Base-by-base conservation (phyloP, 1,140 invertebrate genomes). In the Drosophila elegans region DNA sequence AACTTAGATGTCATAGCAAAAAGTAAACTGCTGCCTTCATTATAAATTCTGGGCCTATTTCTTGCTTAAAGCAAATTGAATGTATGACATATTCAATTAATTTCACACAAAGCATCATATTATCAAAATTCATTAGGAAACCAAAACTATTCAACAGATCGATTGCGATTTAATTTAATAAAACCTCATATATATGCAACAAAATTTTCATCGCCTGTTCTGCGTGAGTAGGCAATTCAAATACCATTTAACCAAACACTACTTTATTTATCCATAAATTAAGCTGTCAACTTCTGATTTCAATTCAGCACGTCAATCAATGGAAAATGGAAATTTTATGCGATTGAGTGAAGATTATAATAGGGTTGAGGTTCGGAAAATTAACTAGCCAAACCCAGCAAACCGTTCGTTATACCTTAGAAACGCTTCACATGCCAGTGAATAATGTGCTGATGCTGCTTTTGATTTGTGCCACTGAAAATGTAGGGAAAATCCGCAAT, bases 391-490 rank as follows among this genome's bases (percentile, higher is more conserved):
- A 39, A 63, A 44, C 25, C 27, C 12, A 3, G 13, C 21, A 6
- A n/a, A 60, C 73, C 25, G n/a, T 52, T 74, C 59, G 34, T 29
- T 41, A 38, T 51, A 55, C 68, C 66, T 57, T 9, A 9, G 25
- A 12, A 44, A 36, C 29, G 38, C 38, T 44, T 55, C 51, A 69
- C 63, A 56, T 36, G 34, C 27, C 51, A 64, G 57, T 51, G 66
- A 63, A 78, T 45, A 62, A 79, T 82, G 59, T 72, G 77, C 76
- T 80, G 73, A 84, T 80, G 67, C 81, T 61, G 83, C 83, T 66
- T 48, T 69, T 78, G 74, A 61, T 36, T 66, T 76, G 62, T 64
- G 41, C 57, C 72, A 64, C 69, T 27, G 39, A 60, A 67, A 51
- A 48, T 36, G 29, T 36, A 49, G 29, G 3, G 9, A 49, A 69